These are phyloP conservation scores for Choreutis nemorana DNA, from an alignment of 2,888 invertebrate genomes.

Conservation along the genomic window DNA sequence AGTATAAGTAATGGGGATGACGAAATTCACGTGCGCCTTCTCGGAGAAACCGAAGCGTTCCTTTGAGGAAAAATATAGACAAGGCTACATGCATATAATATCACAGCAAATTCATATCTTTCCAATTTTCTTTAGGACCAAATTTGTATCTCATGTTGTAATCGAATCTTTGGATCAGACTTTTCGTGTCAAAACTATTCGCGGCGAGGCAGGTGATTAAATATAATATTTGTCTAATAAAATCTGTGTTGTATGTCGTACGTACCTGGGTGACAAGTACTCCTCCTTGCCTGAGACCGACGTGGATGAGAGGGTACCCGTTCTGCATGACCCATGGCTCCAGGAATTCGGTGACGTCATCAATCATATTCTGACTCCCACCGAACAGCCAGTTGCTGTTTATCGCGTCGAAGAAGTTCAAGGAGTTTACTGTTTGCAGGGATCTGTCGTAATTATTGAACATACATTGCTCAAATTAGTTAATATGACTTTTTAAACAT, in stretches of 20 bases:
- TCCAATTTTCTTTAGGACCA: too few relatives aligned
- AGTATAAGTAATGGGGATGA: slow-evolving; percentile 60
- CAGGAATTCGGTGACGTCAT: slow-evolving; percentile 18
- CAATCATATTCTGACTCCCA: neutral
- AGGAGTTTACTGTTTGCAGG: slow-evolving; percentile 23
- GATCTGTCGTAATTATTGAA: slow-evolving; percentile 20
- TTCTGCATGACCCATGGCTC: slow-evolving; percentile 26
- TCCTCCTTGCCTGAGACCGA: slow-evolving; percentile 25
- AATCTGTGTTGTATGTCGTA: too few relatives aligned
- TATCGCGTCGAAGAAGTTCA: slow-evolving; percentile 32
- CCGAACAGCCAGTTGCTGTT: slow-evolving; percentile 19
- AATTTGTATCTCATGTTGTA: too few relatives aligned
- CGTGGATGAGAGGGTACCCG: slow-evolving; percentile 39
- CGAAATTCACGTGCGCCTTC: slow-evolving; percentile 11
- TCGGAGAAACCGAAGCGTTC: slow-evolving; percentile 27
- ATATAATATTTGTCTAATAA: too few relatives aligned
- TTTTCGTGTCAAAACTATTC: too few relatives aligned
- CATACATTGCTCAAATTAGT: too few relatives aligned
- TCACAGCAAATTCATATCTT: too few relatives aligned
- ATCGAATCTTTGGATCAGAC: too few relatives aligned
- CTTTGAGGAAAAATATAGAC: slow-evolving; percentile 17
- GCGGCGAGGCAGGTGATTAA: too few relatives aligned
- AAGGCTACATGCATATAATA: too few relatives aligned
- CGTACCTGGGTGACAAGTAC: slow-evolving; percentile 37
- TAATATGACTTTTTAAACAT: too few relatives aligned